phyloP scores from a whole-genome alignment of 1,140 invertebrate genomes.

The Odontomachus brunneus region DNA sequence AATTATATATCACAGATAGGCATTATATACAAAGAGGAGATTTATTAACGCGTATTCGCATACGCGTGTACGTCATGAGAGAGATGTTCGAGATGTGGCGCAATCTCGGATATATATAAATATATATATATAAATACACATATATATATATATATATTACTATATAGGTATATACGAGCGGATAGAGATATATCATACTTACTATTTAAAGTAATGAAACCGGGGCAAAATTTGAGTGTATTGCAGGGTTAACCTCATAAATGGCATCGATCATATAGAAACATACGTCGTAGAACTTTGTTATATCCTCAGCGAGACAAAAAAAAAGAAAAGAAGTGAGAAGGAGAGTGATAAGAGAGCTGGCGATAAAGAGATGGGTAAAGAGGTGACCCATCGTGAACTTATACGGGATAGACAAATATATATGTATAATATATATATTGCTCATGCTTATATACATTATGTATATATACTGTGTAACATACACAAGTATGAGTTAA shows the following conservation, averaged over 20 bases:
- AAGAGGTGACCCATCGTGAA: slow-evolving; percentile 56
- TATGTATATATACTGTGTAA: slow-evolving; percentile 77
- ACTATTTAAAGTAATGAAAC: slow-evolving; percentile 71
- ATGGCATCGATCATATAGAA: slow-evolving; percentile 54
- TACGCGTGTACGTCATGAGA: too few relatives aligned
- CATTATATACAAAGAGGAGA: slow-evolving; percentile 65
- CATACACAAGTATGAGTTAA: slow-evolving; percentile 43
- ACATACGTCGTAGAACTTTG: slow-evolving; percentile 66
- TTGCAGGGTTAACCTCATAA: slow-evolving; percentile 50
- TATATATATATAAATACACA: slow-evolving; percentile 56
- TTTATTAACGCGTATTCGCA: slow-evolving; percentile 68
- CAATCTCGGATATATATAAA: slow-evolving; percentile 27
- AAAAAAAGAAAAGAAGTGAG: slow-evolving; percentile 39
- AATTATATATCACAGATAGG: slow-evolving; percentile 60
- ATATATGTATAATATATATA: slow-evolving; percentile 79
- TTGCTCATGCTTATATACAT: slow-evolving; percentile 77
- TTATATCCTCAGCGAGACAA: slow-evolving; percentile 64
- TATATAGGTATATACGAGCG: slow-evolving; percentile 71
- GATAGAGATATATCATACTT: slow-evolving; percentile 65
- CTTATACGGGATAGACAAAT: slow-evolving; percentile 62
- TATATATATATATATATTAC: slow-evolving; percentile 61
- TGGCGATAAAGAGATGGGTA: slow-evolving; percentile 40
- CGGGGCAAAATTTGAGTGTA: slow-evolving; percentile 57
- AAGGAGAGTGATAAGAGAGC: background rate
- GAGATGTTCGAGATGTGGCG: too few relatives aligned